These are phyloP conservation scores for Aricia artaxerxes DNA, from an alignment of 2,888 invertebrate species.

Conservation along the genomic window DNA sequence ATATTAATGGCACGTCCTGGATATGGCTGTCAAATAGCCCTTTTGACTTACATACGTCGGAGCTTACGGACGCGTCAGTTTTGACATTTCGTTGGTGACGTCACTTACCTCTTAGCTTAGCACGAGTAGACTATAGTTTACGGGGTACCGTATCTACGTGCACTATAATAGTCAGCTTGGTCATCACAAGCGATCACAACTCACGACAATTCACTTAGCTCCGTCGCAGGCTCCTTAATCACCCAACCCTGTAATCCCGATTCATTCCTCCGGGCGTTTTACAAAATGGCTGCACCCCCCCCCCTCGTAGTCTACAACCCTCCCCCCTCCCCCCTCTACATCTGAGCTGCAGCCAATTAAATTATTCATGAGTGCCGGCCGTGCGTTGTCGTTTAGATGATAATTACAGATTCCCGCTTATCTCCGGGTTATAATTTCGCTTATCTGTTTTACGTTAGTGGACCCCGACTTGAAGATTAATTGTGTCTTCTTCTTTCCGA, in stretches of 20 bases:
- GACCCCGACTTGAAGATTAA: conserved; percentile 12
- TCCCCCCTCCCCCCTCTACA: conserved; percentile 35
- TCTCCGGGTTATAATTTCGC: conserved; percentile 45
- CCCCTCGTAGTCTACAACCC: not conserved
- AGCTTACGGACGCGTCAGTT: no score
- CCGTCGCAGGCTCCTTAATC: conserved; percentile 8
- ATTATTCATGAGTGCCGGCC: conserved; percentile 64
- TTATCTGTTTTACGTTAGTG: conserved; percentile 32
- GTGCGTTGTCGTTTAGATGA: conserved; percentile 50
- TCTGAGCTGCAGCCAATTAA: conserved; percentile 56
- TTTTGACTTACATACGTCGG: no score
- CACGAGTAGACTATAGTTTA: not conserved
- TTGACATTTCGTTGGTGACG: no score
- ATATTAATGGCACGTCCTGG: no score
- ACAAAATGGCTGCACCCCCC: conserved; percentile 4
- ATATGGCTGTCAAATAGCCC: no score
- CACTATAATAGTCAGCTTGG: not conserved
- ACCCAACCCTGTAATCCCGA: conserved; percentile 14
- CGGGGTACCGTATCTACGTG: not conserved
- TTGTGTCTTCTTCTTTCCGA: not conserved
- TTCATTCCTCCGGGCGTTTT: conserved; percentile 15
- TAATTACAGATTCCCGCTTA: conserved; percentile 50
- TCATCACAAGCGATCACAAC: not conserved
- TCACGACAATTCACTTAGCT: not conserved
- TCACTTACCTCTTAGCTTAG: no score